Conservation (phyloP, 2,113 vertebrate genomes). For the Mixornis gularis region DNA sequence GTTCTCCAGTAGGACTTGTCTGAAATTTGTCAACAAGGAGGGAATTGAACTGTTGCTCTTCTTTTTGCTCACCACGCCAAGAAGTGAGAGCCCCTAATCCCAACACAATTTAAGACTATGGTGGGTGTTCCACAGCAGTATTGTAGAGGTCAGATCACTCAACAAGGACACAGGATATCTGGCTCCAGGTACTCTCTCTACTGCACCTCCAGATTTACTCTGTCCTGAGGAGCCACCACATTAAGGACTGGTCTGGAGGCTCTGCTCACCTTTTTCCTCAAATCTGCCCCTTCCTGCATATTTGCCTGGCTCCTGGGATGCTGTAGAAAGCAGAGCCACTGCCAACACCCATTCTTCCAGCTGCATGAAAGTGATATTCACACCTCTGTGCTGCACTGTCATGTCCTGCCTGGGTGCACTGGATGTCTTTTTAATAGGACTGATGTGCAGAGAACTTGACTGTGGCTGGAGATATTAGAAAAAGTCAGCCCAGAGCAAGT, state of each 20-base stretch:
- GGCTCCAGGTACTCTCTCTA: not conserved
- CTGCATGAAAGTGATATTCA: not conserved
- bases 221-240: not conserved
- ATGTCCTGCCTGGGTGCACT: not conserved
- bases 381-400: not conserved
- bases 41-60: not conserved
- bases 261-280: not conserved
- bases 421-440: not conserved
- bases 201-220: not conserved
- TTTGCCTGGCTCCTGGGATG: not conserved
- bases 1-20: not conserved
- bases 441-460: not conserved
- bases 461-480: not conserved
- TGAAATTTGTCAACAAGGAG: not conserved
- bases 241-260: not conserved
- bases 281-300: not conserved
- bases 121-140: not conserved
- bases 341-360: not conserved
- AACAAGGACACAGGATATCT: not conserved
- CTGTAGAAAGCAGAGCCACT: not conserved
- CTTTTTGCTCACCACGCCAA: not conserved
- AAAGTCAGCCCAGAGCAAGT: not conserved
- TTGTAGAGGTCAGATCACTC: not conserved
- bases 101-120: not conserved
- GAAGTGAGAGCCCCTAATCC: not conserved